A percentile compares a stretch with the other conserved stretches of the same genome.
These are phyloP conservation scores for Trilocha varians DNA, from an alignment of 2,888 invertebrate species.

Conservation along the genomic window DNA sequence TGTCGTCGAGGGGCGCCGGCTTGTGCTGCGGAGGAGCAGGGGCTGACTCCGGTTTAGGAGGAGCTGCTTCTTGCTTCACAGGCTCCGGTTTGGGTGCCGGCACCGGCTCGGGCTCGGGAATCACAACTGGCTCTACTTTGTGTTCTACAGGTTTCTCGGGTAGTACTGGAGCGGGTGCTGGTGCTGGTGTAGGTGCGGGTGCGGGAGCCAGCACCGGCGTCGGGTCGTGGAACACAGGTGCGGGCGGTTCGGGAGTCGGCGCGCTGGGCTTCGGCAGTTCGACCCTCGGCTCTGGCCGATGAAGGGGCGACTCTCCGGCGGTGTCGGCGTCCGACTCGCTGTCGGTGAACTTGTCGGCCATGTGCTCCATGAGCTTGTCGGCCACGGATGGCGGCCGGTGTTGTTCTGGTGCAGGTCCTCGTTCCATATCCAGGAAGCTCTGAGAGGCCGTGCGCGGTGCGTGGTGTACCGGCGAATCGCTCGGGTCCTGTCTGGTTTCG, in stretches of 20 bases:
- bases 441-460: conserved; percentile 53
- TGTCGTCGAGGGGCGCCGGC: conserved; percentile 11
- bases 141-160: conserved; percentile 13
- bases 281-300: conserved; percentile 43
- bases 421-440: conserved; percentile 65
- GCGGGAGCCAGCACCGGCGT: conserved; percentile 18
- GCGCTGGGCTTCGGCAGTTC: conserved; percentile 26
- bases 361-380: conserved; percentile 49
- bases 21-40: conserved; percentile 12
- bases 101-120: conserved; percentile 13
- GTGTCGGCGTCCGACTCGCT: conserved; percentile 72
- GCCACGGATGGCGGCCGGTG: conserved; percentile 44
- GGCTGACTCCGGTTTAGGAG: conserved; percentile 44
- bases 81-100: conserved; percentile 24
- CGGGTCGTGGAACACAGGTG: conserved; percentile 19
- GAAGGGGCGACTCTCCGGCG: conserved; percentile 59
- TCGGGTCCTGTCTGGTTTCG: conserved; percentile 56
- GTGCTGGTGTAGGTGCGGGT: conserved; percentile 19
- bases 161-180: conserved; percentile 16
- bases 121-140: conserved; percentile 10
- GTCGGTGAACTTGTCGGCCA: conserved; percentile 74
- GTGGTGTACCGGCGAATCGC: conserved; percentile 41
- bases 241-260: conserved; percentile 21
- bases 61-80: conserved; percentile 18
- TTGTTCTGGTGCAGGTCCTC: conserved; percentile 52